Evolutionary conservation across 1,140 invertebrate genomes (phyloP).

Genomic region (Orussus abietinus): DNA sequence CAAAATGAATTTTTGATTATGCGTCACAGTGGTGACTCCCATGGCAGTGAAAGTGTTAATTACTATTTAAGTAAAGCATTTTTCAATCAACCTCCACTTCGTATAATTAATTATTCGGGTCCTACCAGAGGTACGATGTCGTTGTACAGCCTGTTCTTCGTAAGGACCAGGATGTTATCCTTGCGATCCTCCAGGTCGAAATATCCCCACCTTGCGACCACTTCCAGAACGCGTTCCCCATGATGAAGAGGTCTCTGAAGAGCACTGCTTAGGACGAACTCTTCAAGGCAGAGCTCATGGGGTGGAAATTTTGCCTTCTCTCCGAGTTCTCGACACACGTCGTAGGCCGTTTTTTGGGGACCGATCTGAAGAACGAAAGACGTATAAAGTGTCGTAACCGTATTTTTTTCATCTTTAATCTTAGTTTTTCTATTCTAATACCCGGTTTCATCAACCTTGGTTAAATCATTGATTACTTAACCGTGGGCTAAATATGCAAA

Average conservation of each 20-base stretch:
- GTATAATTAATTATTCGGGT: too few relatives aligned
- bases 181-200: constrained; percentile 80
- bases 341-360: constrained; percentile 71
- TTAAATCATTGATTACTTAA: too few relatives aligned
- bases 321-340: constrained; percentile 66
- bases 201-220: constrained; percentile 72
- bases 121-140: constrained; percentile 54
- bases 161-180: constrained; percentile 75
- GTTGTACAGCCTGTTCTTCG: constrained; percentile 53
- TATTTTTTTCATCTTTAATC: background rate
- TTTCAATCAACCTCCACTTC: too few relatives aligned
- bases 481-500: too few relatives aligned
- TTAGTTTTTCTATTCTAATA: too few relatives aligned
- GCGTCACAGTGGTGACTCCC: too few relatives aligned
- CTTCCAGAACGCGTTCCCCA: constrained; percentile 69
- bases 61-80: too few relatives aligned
- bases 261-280: constrained; percentile 69
- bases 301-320: constrained; percentile 60
- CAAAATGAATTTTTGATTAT: too few relatives aligned
- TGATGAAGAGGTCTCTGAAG: constrained; percentile 75
- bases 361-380: constrained; percentile 60
- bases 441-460: too few relatives aligned
- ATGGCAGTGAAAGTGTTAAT: too few relatives aligned
- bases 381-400: background rate
- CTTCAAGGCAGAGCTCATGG: constrained; percentile 68